A percentile compares a stretch with the other conserved stretches of the same genome.
Conservation (phyloP, 2,888 invertebrate species). For the Orthonevra nobilis region DNA sequence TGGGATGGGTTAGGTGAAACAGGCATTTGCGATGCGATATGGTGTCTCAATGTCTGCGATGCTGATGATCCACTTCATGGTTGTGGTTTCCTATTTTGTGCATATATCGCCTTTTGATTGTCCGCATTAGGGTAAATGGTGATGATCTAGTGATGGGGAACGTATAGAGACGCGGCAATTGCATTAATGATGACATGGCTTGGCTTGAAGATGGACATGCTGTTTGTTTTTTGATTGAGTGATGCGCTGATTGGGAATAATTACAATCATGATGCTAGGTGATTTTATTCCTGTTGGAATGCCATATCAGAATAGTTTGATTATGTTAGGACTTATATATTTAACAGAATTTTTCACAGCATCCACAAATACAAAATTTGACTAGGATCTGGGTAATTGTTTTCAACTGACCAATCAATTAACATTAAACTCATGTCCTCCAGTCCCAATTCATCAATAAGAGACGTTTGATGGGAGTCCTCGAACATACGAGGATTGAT, state of each 20-base stretch:
- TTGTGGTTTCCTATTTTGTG: conserved; percentile 67
- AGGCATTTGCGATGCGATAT: conserved; percentile 55
- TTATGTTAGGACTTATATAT: no score
- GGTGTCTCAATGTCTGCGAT: conserved; percentile 55
- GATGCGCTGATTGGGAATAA: conserved; percentile 53
- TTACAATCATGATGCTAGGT: conserved; percentile 26
- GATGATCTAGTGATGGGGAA: conserved; percentile 47
- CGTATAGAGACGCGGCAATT: conserved; percentile 50
- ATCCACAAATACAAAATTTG: no score
- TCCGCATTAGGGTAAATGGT: conserved; percentile 49
- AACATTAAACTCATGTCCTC: no score
- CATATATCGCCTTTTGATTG: conserved; percentile 35
- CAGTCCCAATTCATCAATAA: no score
- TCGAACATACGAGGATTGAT: no score
- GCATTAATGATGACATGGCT: conserved; percentile 60
- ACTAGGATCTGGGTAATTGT: no score
- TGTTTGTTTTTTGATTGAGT: conserved; percentile 57
- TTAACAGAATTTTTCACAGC: no score
- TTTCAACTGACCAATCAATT: no score
- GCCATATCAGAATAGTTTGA: no score
- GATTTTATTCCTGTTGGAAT: no score
- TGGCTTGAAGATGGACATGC: conserved; percentile 43
- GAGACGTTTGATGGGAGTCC: no score
- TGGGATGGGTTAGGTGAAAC: conserved; percentile 33
- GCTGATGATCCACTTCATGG: conserved; percentile 68